phyloP scores from a whole-genome alignment of 2,888 invertebrate genomes.

The Asteroscopus sphinx region DNA sequence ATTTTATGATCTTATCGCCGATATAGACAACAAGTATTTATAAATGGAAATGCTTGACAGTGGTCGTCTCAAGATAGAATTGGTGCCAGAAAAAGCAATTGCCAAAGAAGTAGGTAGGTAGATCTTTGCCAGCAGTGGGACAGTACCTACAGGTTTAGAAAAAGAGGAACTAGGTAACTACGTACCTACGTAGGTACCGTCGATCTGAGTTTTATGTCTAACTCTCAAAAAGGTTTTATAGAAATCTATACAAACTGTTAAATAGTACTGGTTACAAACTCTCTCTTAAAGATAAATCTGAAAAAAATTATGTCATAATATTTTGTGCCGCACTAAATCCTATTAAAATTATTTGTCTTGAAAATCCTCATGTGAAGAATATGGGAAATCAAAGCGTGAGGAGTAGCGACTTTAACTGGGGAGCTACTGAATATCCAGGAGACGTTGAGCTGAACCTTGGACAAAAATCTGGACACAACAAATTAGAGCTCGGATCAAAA shows the following conservation, averaged over 20 bases:
- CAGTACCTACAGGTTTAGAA: too few relatives aligned
- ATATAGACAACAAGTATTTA: too few relatives aligned
- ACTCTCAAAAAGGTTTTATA: background rate
- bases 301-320: slow-evolving; percentile 18
- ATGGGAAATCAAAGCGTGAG: slow-evolving; percentile 61
- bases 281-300: background rate
- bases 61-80: too few relatives aligned
- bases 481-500: slow-evolving; percentile 24
- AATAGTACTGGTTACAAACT: slow-evolving; percentile 14
- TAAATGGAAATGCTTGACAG: too few relatives aligned
- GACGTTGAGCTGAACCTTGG: slow-evolving; percentile 23
- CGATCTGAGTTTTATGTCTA: too few relatives aligned
- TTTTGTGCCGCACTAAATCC: background rate
- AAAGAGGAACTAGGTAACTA: too few relatives aligned
- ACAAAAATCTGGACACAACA: slow-evolving; percentile 27
- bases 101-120: too few relatives aligned
- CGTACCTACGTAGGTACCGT: too few relatives aligned
- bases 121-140: too few relatives aligned
- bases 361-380: slow-evolving; percentile 17
- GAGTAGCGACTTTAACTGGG: slow-evolving; percentile 26
- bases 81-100: too few relatives aligned
- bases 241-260: background rate
- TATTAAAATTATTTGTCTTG: slow-evolving; percentile 28
- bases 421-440: slow-evolving; percentile 36
- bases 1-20: too few relatives aligned